Conservation (phyloP, 2,113 vertebrate species). For the Halichoerus grypus region DNA sequence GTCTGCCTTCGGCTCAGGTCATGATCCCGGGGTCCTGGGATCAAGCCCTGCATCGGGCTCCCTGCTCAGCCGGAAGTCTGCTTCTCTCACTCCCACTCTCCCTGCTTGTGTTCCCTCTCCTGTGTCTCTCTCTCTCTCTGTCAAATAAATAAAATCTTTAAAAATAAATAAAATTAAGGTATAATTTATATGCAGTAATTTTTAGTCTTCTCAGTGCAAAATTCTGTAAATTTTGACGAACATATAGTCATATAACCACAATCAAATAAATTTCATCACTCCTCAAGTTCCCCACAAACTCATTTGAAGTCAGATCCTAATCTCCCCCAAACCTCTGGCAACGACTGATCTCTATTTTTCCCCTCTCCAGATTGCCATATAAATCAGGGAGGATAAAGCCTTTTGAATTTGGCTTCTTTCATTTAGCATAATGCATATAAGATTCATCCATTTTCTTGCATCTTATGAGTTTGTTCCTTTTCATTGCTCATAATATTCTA, state of each 20-base stretch:
- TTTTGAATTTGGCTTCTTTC: neutral
- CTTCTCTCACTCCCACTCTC: too few relatives aligned
- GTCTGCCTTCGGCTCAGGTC: too few relatives aligned
- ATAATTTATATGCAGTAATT: neutral
- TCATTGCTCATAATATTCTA: neutral
- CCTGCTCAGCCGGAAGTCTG: too few relatives aligned
- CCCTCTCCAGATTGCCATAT: neutral
- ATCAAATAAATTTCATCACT: neutral
- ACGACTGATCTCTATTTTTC: neutral
- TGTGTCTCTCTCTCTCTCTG: too few relatives aligned
- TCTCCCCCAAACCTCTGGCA: neutral
- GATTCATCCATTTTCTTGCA: neutral
- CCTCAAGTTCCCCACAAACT: neutral
- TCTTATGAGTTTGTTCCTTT: neutral
- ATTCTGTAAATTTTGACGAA: conserved; percentile 10
- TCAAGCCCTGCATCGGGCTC: too few relatives aligned
- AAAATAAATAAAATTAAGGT: neutral
- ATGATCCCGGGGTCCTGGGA: too few relatives aligned
- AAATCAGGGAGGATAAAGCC: neutral
- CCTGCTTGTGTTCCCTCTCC: too few relatives aligned
- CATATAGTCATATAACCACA: neutral
- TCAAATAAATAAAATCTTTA: too few relatives aligned
- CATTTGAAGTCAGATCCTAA: neutral
- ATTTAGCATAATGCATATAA: neutral
- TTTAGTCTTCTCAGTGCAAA: neutral